Evolutionary conservation across 2,888 invertebrate species (phyloP), one percentile per base, ranked within the genome.

Genomic region (Margaritifera margaritifera): DNA sequence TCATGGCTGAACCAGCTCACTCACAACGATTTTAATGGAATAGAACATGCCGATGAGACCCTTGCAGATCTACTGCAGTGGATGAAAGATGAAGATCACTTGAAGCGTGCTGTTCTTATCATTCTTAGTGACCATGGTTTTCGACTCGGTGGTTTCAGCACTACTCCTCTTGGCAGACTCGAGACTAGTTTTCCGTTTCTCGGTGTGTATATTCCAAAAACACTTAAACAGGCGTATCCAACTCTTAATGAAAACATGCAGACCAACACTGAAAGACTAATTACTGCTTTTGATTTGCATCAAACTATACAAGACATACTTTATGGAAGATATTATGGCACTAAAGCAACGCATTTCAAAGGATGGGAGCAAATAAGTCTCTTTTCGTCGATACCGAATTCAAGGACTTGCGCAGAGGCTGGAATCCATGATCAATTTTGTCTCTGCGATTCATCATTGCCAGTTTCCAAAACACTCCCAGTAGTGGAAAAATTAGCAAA

Each of bases 111-210:
- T 1, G 66, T 86, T 3, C 42, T 87, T 1, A 61, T 86, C 6
- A 79, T 85, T 53, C 83, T 96, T 91, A 96, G 96, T 88, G 97
- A 97, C 87, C 97, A 97, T 84, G 97, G 97, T 0, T 71, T 72
- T 53, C 58, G 75, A n/a, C 56, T 72, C 4, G 75, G 75, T 6
- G 42, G 25, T 18, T 66, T 66, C 6, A 72, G 66, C 52, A 66
- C 56, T 78, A 96, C 96, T 0, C 95, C 94, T 88, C 95, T 96
- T 58, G 91, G 90, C 0, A 84, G 88, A 86, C 91, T 96, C 86
- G 97, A 97, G 89, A 96, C 96, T 87, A 93, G 96, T 61, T 91
- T 96, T 69, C 97, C 97, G 0, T 93, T 96, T 76, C 91, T 95
- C 50, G 93, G 94, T 80, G 89, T 95, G 1, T 87, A 93, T 8